Evolutionary conservation across 2,888 invertebrate genomes (phyloP), one percentile per base, ranked within the genome.

Genomic region (Andrena bucephala): DNA sequence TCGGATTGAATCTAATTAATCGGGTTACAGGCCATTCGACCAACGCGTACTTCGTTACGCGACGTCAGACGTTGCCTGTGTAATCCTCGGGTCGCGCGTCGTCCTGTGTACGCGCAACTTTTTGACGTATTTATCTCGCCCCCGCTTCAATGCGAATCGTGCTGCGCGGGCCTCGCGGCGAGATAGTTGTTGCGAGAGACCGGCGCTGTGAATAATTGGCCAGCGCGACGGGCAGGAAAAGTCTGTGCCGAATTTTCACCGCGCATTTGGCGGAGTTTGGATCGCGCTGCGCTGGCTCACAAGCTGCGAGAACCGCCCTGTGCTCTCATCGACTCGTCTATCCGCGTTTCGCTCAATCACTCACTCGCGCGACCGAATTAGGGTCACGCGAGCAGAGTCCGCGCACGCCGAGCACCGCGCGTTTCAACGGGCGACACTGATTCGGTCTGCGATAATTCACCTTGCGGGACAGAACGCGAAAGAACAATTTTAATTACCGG

Each of bases 1-100:
- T 76, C 36, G 59, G 78, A 81, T 76, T 85, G 81, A 82, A 81
- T 86, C 79, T 83, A 83, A 85, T 85, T 85, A 82, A 84, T 82
- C 72, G 65, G 71, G 71, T 72, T 81, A 24, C 79, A 66, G 68
- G 54, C 50, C 65, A 54, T 78, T 62, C 80, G 71, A 50, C 75
- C 31, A 72, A 67, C 65, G 60, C 31, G 67, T 27, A 31, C 57
- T 67, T 72, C 66, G 81, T 68, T 80, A 67, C 31, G 57, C 66
- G 42, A 42, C 42, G 42, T 42, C 42, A 42, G 42, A 42, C 42
- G 42, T 5, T 16, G 16, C 4, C 42, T 4, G 42, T 42, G 16
- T 42, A 42, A 42, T 16, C 42, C 42, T 4, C 16, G 5, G 4
- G 42, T 5, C 42, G 1, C 42, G 1, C 16, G 13, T 42, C 42